phyloP scores from a whole-genome alignment of 2,888 invertebrate species.

The Melieria crassipennis region DNA sequence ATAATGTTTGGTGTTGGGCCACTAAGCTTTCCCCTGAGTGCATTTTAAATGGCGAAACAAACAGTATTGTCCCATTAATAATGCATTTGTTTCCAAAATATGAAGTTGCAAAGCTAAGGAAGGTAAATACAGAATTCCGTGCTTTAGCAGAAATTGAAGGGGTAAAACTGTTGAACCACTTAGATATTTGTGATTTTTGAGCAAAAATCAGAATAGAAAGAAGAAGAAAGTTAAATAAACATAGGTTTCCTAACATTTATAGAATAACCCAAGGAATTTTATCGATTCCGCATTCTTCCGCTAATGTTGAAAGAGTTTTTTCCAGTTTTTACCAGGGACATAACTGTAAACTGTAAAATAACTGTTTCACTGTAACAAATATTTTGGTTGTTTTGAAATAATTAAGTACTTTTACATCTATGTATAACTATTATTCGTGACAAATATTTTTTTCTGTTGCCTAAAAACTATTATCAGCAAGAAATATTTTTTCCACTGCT shows the following conservation, averaged over 20 bases:
- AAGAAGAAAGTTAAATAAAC: conserved; percentile 21
- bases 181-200: conserved; percentile 20
- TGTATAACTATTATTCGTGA: no score
- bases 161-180: conserved; percentile 17
- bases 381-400: no score
- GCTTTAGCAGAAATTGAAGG: conserved; percentile 18
- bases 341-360: no score
- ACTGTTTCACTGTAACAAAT: no score
- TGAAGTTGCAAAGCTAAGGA: not conserved
- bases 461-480: no score
- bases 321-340: no score
- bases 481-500: no score
- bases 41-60: not conserved
- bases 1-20: conserved; percentile 1
- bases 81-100: not conserved
- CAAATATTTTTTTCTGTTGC: no score
- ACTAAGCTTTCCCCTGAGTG: not conserved
- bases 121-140: conserved; percentile 28
- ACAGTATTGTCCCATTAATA: not conserved
- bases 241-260: conserved; percentile 24
- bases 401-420: no score
- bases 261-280: conserved; percentile 30
- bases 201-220: conserved; percentile 21
- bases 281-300: conserved; percentile 29
- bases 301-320: conserved; percentile 33